Percentiles rank a stretch among this genome's conserved stretches.
Evolutionary conservation across 30 jellyfish, hydroid and myxozoan genomes (phyloP).

Genomic region (Pseudorhiza aurosa): DNA sequence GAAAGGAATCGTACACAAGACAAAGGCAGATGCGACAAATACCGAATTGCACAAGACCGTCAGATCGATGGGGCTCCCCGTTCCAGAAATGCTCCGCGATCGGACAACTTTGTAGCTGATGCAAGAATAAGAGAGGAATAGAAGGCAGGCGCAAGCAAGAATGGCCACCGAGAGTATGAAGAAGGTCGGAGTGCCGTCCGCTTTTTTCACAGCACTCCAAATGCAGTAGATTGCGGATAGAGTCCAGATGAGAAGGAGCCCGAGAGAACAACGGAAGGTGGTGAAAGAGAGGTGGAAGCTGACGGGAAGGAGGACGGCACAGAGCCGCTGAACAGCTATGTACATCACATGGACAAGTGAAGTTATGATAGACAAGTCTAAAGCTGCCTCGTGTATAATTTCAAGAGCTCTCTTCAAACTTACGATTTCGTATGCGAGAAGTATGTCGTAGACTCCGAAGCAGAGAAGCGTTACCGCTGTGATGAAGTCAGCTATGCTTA

Average conservation of each 20-base stretch:
- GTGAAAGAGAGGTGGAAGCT: conserved; percentile 26
- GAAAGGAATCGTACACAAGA: conserved; percentile 27
- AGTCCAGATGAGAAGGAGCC: conserved; percentile 18
- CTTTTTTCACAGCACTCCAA: conserved; percentile 31
- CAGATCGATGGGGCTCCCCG: background rate
- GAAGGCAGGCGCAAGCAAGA: background rate
- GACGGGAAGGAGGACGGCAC: conserved; percentile 29
- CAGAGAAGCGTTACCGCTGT: conserved; percentile 10
- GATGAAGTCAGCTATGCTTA: conserved; percentile 22
- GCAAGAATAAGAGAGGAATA: background rate
- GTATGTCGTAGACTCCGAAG: conserved; percentile 28
- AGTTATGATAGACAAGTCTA: conserved; percentile 28
- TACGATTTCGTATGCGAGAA: background rate
- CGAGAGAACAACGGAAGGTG: conserved; percentile 22
- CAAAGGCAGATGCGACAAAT: conserved; percentile 26
- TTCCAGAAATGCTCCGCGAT: background rate
- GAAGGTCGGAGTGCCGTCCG: conserved; percentile 4
- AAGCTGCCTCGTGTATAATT: conserved; percentile 17
- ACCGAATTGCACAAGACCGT: conserved; percentile 17
- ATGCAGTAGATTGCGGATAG: conserved; percentile 2
- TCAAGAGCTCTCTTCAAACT: background rate
- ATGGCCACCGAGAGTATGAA: conserved; percentile 7
- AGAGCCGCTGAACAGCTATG: conserved; percentile 43
- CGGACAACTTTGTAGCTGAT: background rate
- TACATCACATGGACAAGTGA: conserved; percentile 34